These are phyloP conservation scores for Patella caerulea DNA, from an alignment of 2,888 invertebrate species.

Conservation along the genomic window DNA sequence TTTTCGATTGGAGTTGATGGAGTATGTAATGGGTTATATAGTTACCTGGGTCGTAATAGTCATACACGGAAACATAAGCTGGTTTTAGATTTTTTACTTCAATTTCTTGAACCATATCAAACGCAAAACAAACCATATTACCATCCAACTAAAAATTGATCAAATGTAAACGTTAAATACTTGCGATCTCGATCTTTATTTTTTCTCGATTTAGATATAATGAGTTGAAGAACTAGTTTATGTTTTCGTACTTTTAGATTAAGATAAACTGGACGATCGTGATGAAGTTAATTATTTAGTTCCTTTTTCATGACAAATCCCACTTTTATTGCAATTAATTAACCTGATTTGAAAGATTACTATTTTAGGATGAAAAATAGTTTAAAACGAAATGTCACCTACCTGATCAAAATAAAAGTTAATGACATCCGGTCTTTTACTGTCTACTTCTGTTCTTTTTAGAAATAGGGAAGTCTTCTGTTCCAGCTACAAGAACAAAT, in stretches of 20 bases:
- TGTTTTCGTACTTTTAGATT: no score
- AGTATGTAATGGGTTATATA: constrained; percentile 56
- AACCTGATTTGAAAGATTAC: no score
- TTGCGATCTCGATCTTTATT: no score
- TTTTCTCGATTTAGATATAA: no score
- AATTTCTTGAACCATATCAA: constrained; percentile 72
- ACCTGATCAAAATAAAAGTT: constrained; percentile 66
- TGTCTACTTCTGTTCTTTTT: constrained; percentile 59
- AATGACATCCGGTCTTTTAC: constrained; percentile 44
- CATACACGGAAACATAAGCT: constrained; percentile 86
- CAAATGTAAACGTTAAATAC: neutral
- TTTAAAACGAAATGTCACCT: neutral
- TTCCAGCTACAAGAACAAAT: constrained; percentile 14
- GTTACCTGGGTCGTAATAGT: constrained; percentile 93
- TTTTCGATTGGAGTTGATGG: neutral
- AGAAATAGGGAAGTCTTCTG: constrained; percentile 34
- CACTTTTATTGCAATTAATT: no score
- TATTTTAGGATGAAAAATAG: neutral
- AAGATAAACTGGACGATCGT: no score
- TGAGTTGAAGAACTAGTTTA: no score
- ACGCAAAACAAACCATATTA: constrained; percentile 53
- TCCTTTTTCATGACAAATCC: no score
- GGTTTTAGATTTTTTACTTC: constrained; percentile 89
- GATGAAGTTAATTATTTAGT: no score
- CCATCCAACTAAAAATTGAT: constrained; percentile 33